Evolutionary conservation across 2,797 vertebrate species (phyloP), one percentile per base, ranked within the genome.

Genomic region (Phataginus tetradactyla): DNA sequence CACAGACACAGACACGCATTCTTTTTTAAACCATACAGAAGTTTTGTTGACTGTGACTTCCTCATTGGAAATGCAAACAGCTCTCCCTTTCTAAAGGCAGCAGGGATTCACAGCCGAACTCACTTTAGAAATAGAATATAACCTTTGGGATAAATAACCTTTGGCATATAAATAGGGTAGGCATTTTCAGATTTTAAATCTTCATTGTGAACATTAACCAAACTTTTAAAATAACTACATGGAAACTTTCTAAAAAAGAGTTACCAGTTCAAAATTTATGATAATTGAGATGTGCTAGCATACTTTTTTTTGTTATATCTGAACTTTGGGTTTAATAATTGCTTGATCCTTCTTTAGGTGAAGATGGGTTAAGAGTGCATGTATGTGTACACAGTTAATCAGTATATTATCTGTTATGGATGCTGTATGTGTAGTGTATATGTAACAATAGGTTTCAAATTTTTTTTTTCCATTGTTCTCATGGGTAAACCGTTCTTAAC

Each of bases 111-210:
- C 59, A 61, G 42, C 6, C 25, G 77, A 90, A 86, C 45, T 77
- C 42, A 68, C 25, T 71, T 90, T 86, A 83, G 81, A 86, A 96
- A 53, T 68, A 87, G 49, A 90, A 37, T 72, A 29, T 45, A 68
- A 68, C 25, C 13, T 95, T 72, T 95, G 78, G 71, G 68, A 74
- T n/a, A n/a, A n/a, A n/a, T n/a, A n/a, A n/a, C n/a, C n/a, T 85
- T 39, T 83, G 18, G 42, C 66, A 21, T 83, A 34, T 85, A 92
- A 89, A 57, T 85, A 86, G 37, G 79, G 66, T 78, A 10, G 77
- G 3, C 25, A 74, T 89, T 92, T 92, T 94, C 39, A 51, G 39
- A 79, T 66, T 90, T 85, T 66, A 63, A 85, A n/a, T 89, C 64
- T 89, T 90, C 79, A 18, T 49, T 71, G 55, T 72, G 64, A 93